A percentile compares a stretch with the other conserved stretches of the same genome.
Conservation (phyloP, 1,140 invertebrate genomes). For the Ridgeia piscesae region DNA sequence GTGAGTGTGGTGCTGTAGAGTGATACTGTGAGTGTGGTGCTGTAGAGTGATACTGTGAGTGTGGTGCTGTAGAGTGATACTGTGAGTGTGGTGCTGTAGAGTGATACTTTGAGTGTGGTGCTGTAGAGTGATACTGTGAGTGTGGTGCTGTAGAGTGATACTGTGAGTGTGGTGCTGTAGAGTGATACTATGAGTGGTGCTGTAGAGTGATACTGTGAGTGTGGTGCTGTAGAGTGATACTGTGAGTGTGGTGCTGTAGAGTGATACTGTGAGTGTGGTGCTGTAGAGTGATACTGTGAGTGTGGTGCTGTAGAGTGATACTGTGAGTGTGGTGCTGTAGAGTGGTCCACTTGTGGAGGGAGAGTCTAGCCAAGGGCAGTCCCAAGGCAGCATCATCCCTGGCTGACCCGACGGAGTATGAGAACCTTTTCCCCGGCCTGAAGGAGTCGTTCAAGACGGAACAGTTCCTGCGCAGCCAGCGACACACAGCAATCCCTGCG, state of each 20-base stretch:
- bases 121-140: too few relatives aligned
- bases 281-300: neutral
- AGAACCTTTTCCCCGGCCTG: slow-evolving; percentile 93
- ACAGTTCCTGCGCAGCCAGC: slow-evolving; percentile 48
- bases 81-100: too few relatives aligned
- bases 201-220: too few relatives aligned
- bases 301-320: neutral
- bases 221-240: neutral
- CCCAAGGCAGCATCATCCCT: slow-evolving; percentile 85
- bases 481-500: slow-evolving; percentile 43
- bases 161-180: too few relatives aligned
- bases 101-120: too few relatives aligned
- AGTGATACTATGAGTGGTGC: too few relatives aligned
- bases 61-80: too few relatives aligned
- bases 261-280: neutral
- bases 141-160: too few relatives aligned
- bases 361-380: slow-evolving; percentile 46
- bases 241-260: neutral
- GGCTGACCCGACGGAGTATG: slow-evolving; percentile 93
- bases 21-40: too few relatives aligned
- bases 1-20: too few relatives aligned
- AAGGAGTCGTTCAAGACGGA: slow-evolving; percentile 76
- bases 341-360: slow-evolving; percentile 53
- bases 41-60: too few relatives aligned
- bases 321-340: slow-evolving; percentile 31